These are phyloP conservation scores for Platyscapa corneri DNA, from an alignment of 1,140 invertebrate species.

Conservation along the genomic window DNA sequence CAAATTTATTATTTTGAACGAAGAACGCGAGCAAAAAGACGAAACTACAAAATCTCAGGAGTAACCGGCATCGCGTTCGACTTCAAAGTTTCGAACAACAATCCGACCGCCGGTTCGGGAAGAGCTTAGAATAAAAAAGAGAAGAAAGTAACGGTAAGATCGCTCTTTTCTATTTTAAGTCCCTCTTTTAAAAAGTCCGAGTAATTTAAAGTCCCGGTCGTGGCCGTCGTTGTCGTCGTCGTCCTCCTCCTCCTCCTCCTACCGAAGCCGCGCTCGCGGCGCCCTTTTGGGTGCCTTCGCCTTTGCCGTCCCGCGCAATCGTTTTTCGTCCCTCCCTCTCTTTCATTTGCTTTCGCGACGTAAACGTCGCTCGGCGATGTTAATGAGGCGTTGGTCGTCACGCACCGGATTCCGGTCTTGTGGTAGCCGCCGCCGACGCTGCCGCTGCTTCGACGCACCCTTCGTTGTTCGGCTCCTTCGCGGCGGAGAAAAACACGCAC, in stretches of 20 bases:
- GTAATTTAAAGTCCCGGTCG: neutral
- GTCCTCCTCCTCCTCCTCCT: no score
- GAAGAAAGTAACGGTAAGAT: neutral
- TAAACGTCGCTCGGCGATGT: slow-evolving; percentile 33
- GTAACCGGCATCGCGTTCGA: no score
- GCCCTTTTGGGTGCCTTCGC: neutral
- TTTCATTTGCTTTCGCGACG: slow-evolving; percentile 13
- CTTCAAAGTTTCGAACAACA: no score
- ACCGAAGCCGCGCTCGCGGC: no score
- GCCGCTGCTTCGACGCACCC: slow-evolving; percentile 50
- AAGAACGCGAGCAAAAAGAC: no score
- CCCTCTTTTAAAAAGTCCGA: neutral
- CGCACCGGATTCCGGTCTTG: slow-evolving; percentile 46
- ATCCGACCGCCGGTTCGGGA: no score
- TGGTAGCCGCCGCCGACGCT: slow-evolving; percentile 25
- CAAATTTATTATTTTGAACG: no score
- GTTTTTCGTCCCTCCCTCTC: neutral
- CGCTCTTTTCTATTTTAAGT: neutral
- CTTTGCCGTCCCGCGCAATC: neutral
- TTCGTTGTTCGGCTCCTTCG: slow-evolving; percentile 33
- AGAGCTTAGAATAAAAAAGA: no score
- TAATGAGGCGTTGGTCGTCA: slow-evolving; percentile 57
- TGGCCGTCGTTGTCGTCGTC: no score
- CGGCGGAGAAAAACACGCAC: no score
- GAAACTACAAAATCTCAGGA: no score